Evolutionary conservation across 2,113 vertebrate species (phyloP).

Genomic region (Anhinga rufa): DNA sequence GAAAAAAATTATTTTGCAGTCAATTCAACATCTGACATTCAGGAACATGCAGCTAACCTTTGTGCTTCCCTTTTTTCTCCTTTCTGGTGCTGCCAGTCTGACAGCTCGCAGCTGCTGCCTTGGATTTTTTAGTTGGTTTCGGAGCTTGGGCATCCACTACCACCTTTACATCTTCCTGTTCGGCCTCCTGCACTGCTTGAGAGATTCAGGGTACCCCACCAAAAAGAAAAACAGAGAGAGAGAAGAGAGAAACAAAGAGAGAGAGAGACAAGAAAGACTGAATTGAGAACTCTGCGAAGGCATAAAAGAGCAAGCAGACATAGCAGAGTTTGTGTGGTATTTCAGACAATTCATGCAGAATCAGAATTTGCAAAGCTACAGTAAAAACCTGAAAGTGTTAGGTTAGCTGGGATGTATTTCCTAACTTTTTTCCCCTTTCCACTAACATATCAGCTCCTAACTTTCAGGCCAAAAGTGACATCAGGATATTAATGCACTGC

Average conservation of each 20-base stretch:
- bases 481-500: background rate
- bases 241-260: background rate
- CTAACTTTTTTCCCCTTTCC: background rate
- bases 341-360: background rate
- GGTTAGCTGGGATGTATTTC: background rate
- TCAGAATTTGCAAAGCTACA: background rate
- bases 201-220: slow-evolving; percentile 43
- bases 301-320: slow-evolving; percentile 19
- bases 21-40: slow-evolving; percentile 4
- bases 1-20: background rate
- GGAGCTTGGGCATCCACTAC: slow-evolving; percentile 78
- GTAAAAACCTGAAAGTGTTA: background rate
- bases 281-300: slow-evolving; percentile 20
- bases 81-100: slow-evolving; percentile 89
- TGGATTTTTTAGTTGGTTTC: slow-evolving; percentile 90
- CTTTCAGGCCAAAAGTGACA: background rate
- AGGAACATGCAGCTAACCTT: slow-evolving; percentile 85
- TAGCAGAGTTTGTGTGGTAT: background rate
- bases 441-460: background rate
- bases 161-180: slow-evolving; percentile 86
- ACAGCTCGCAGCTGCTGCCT: slow-evolving; percentile 81
- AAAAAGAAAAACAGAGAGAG: slow-evolving; percentile 2
- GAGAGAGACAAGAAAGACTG: background rate
- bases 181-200: slow-evolving; percentile 90
- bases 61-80: slow-evolving; percentile 93